These are phyloP conservation scores for Chrysomallon squamiferum DNA, from an alignment of 1,140 invertebrate genomes.

Conservation along the genomic window DNA sequence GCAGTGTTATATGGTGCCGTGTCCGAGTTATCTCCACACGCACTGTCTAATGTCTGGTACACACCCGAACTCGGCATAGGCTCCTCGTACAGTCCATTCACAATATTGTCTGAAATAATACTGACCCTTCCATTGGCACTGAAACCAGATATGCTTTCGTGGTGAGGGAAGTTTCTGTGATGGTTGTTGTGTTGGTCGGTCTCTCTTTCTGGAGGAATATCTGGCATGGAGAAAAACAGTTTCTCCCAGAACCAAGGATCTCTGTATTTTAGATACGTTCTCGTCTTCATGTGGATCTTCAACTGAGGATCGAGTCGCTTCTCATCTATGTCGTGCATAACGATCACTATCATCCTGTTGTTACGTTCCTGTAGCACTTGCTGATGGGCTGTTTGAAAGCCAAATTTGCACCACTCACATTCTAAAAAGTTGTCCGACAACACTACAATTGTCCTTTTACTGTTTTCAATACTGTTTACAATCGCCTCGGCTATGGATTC, in stretches of 20 bases:
- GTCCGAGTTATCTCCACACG: conserved; percentile 7
- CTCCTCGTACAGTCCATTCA: conserved; percentile 27
- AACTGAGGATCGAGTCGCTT: conserved; percentile 33
- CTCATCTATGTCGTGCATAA: conserved; percentile 36
- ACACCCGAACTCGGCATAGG: conserved; percentile 15
- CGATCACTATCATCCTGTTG: conserved; percentile 34
- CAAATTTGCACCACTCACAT: conserved; percentile 45
- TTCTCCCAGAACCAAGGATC: conserved; percentile 92
- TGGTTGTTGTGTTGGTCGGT: background rate
- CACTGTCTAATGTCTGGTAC: conserved; percentile 16
- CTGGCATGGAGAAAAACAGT: conserved; percentile 84
- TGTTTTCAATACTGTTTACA: conserved; percentile 32
- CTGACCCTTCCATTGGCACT: background rate
- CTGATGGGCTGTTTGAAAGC: conserved; percentile 45
- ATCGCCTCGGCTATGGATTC: conserved; percentile 42
- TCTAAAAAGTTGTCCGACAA: conserved; percentile 38
- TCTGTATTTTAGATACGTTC: conserved; percentile 71
- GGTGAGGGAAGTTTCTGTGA: background rate
- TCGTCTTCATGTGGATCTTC: conserved; percentile 64
- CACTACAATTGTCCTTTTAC: conserved; percentile 40
- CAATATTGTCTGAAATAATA: conserved; percentile 1
- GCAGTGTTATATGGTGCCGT: conserved; percentile 18
- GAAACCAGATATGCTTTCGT: background rate
- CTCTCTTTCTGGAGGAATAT: conserved; percentile 12
- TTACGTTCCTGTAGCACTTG: conserved; percentile 31